Evolutionary conservation across 2,888 invertebrate genomes (phyloP).

Genomic region (Stratiomys singularior): DNA sequence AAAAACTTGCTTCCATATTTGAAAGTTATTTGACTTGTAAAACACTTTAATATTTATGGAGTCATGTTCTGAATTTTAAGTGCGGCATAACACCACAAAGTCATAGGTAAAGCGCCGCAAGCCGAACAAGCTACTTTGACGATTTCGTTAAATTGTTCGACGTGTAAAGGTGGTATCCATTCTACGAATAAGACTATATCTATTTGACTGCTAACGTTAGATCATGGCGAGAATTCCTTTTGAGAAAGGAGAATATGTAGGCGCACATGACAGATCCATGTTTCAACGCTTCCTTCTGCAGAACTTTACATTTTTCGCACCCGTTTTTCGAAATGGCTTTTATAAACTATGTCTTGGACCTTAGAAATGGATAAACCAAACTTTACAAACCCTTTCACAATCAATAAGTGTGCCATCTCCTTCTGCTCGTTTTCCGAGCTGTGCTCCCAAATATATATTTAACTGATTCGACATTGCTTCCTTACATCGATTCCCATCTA

Average conservation of each 20-base stretch:
- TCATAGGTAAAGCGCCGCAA: background rate
- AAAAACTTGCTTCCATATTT: background rate
- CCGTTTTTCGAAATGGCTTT: too few species aligned
- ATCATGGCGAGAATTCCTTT: background rate
- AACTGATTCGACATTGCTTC: background rate
- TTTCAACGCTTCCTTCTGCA: too few species aligned
- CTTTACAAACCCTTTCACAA: too few species aligned
- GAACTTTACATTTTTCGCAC: too few species aligned
- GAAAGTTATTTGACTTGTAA: slow-evolving; percentile 37
- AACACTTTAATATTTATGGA: slow-evolving; percentile 42
- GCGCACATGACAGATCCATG: too few species aligned
- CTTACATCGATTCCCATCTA: background rate
- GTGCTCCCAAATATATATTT: background rate
- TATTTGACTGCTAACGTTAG: background rate
- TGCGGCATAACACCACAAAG: slow-evolving; percentile 5
- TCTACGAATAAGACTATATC: background rate
- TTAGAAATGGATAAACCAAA: too few species aligned
- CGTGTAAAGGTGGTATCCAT: background rate
- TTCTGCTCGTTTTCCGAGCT: background rate
- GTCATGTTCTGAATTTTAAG: slow-evolving; percentile 38
- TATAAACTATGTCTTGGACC: too few species aligned
- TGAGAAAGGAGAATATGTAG: too few species aligned
- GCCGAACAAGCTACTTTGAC: background rate
- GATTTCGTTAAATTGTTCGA: background rate
- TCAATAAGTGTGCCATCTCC: too few species aligned